Conservation (phyloP, 2,888 invertebrate species). For the Brachylomia viminalis region DNA sequence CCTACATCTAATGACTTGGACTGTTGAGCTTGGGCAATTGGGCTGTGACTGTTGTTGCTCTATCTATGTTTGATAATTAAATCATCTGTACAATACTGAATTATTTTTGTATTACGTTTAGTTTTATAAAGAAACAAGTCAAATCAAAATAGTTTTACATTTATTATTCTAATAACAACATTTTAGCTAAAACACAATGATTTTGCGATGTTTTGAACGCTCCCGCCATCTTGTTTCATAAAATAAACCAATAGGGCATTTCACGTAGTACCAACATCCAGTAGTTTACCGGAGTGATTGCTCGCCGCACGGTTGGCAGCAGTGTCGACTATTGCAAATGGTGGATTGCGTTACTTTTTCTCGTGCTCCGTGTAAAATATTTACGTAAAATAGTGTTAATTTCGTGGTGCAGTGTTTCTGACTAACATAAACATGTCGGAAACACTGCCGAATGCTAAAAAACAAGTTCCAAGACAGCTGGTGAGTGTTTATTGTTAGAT, state of each 20-base stretch:
- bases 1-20: background rate
- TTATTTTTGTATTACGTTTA: conserved; percentile 8
- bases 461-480: conserved; percentile 91
- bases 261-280: conserved; percentile 80
- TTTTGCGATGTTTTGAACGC: conserved; percentile 79
- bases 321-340: conserved; percentile 90
- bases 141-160: background rate
- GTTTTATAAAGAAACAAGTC: conserved; percentile 15
- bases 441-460: conserved; percentile 90
- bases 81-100: background rate
- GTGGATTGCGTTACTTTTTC: conserved; percentile 91
- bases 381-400: conserved; percentile 91
- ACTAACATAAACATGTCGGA: conserved; percentile 90
- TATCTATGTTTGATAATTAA: background rate
- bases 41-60: background rate
- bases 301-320: conserved; percentile 85
- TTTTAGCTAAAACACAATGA: conserved; percentile 29
- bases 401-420: conserved; percentile 90
- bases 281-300: conserved; percentile 84
- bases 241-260: conserved; percentile 85
- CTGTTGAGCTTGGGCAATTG: too few species aligned
- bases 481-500: conserved; percentile 90
- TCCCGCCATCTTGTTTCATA: conserved; percentile 77
- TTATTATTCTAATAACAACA: background rate
- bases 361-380: conserved; percentile 91